A percentile compares a stretch with the other conserved stretches of the same genome.
These are phyloP conservation scores for Enteromius unitaeniatus DNA, from an alignment of 2,797 vertebrate species.

Conservation along the genomic window DNA sequence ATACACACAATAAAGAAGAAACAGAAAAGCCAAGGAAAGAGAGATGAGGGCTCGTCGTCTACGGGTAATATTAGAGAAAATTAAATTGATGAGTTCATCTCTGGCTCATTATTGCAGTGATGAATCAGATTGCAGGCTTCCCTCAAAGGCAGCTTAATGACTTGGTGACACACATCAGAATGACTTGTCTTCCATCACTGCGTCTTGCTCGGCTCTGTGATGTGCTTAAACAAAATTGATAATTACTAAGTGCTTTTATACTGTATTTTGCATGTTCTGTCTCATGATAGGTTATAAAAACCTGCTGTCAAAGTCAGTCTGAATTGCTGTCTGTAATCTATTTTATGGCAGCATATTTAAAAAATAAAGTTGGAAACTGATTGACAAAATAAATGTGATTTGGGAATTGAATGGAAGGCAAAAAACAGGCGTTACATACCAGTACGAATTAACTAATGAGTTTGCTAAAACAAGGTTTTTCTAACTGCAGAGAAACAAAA, in stretches of 20 bases:
- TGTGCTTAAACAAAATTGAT: conserved; percentile 81
- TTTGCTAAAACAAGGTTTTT: not conserved
- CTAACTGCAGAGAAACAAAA: not conserved
- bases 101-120: conserved; percentile 80
- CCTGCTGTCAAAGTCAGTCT: conserved; percentile 52
- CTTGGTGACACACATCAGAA: conserved; percentile 80
- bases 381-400: not conserved
- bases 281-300: conserved; percentile 59
- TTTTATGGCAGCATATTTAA: not conserved
- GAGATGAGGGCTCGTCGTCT: conserved; percentile 27
- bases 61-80: conserved; percentile 63
- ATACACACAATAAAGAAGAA: conserved; percentile 27
- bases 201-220: conserved; percentile 71
- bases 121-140: conserved; percentile 82
- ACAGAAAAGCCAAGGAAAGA: conserved; percentile 27
- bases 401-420: not conserved
- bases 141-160: conserved; percentile 83
- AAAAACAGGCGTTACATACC: not conserved
- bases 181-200: conserved; percentile 78
- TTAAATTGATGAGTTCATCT: conserved; percentile 82
- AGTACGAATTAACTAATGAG: not conserved
- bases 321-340: conserved; percentile 4
- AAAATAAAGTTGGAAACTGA: not conserved
- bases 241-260: conserved; percentile 77
- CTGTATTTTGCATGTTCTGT: conserved; percentile 70